Conservation (phyloP, 2,888 invertebrate species). For the Apocheima hispidaria region DNA sequence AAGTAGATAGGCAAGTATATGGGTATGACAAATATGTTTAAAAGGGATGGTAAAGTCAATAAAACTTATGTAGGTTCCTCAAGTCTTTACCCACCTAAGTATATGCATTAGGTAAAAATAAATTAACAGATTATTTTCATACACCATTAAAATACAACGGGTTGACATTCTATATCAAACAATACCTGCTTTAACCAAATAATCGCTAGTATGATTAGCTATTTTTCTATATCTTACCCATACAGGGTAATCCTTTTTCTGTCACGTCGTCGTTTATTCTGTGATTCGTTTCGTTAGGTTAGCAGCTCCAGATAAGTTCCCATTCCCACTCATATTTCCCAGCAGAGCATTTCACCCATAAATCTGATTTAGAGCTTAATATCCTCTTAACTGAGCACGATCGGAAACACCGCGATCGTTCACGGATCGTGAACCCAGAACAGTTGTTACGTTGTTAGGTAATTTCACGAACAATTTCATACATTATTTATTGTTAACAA, state of each 20-base stretch:
- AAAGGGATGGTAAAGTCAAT: too few species aligned
- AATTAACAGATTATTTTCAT: too few species aligned
- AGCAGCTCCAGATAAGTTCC: conserved; percentile 24
- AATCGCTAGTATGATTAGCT: neutral
- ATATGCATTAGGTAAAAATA: too few species aligned
- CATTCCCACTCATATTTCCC: conserved; percentile 27
- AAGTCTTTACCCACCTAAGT: too few species aligned
- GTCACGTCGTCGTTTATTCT: neutral
- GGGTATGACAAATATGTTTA: too few species aligned
- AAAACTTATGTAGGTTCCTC: too few species aligned
- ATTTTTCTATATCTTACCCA: neutral
- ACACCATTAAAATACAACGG: too few species aligned
- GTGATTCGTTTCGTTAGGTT: neutral
- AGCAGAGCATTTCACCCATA: conserved; percentile 27
- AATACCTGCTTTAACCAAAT: neutral
- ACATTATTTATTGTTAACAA: conserved; percentile 45
- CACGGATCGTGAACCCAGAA: conserved; percentile 46
- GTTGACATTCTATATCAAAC: neutral
- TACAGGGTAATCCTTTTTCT: neutral
- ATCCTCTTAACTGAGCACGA: conserved; percentile 42
- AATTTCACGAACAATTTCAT: conserved; percentile 54
- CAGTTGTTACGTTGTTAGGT: conserved; percentile 44
- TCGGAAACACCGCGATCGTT: conserved; percentile 50
- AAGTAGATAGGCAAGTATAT: too few species aligned
- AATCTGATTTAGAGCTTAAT: conserved; percentile 39